Evolutionary conservation across 2,797 vertebrate genomes (phyloP).

Genomic region (Karalla daura): DNA sequence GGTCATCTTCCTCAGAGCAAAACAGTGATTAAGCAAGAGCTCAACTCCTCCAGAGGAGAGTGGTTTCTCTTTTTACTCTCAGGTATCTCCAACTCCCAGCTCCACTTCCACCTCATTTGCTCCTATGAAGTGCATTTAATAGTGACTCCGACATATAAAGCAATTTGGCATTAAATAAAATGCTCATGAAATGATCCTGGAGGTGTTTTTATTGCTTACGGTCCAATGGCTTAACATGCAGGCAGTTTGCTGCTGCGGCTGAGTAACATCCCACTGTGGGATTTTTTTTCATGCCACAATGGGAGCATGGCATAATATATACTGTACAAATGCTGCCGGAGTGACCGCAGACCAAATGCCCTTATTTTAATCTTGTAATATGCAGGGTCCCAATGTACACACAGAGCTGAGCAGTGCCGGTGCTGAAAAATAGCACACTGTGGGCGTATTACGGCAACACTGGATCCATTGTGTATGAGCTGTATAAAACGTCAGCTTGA

Average conservation of each 20-base stretch:
- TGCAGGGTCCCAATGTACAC: slow-evolving; percentile 36
- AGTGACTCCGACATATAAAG: background rate
- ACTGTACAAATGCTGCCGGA: slow-evolving; percentile 47
- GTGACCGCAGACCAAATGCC: slow-evolving; percentile 43
- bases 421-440: slow-evolving; percentile 63
- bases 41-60: background rate
- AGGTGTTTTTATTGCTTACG: slow-evolving; percentile 23
- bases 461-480: slow-evolving; percentile 63
- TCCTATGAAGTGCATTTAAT: slow-evolving; percentile 13
- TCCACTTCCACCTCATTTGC: slow-evolving; percentile 1
- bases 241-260: slow-evolving; percentile 34
- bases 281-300: slow-evolving; percentile 29
- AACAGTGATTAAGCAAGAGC: background rate
- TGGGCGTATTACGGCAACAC: slow-evolving; percentile 66
- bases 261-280: slow-evolving; percentile 30
- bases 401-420: slow-evolving; percentile 35
- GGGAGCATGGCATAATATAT: slow-evolving; percentile 34
- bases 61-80: background rate
- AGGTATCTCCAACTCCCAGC: background rate
- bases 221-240: slow-evolving; percentile 23
- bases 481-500: slow-evolving; percentile 58
- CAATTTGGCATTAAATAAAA: slow-evolving; percentile 29
- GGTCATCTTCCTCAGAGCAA: background rate
- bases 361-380: slow-evolving; percentile 58
- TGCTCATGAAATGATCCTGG: slow-evolving; percentile 10